phyloP scores from a whole-genome alignment of 1,140 invertebrate genomes.

The Globodera ellingtonae region DNA sequence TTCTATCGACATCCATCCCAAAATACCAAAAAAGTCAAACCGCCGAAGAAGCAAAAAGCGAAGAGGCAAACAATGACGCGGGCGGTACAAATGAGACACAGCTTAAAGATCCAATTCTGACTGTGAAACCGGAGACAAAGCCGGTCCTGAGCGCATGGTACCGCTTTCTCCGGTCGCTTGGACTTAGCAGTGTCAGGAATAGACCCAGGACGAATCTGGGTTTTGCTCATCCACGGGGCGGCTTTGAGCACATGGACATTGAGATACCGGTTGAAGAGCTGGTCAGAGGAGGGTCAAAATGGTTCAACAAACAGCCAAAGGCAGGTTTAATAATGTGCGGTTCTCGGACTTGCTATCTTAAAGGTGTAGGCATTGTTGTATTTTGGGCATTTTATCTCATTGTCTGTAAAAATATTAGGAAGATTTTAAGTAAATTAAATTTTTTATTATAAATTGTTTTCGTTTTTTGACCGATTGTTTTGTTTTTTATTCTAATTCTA shows the following conservation, averaged over 20 bases:
- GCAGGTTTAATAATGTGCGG: slow-evolving; percentile 3
- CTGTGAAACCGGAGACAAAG: not conserved
- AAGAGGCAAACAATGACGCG: not conserved
- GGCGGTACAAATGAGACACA: not conserved
- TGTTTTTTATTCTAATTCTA: slow-evolving; percentile 20
- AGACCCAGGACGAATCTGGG: slow-evolving; percentile 27
- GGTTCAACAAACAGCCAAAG: slow-evolving; percentile 40
- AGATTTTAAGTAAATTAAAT: too few species aligned
- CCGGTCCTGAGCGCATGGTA: not conserved
- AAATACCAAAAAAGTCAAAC: not conserved
- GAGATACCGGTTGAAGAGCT: slow-evolving; percentile 38
- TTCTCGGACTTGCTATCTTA: too few species aligned
- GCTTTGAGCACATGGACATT: slow-evolving; percentile 31
- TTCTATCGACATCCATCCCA: not conserved
- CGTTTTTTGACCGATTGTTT: too few species aligned
- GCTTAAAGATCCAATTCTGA: not conserved
- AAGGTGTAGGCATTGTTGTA: too few species aligned
- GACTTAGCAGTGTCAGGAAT: not conserved
- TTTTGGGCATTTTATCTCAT: too few species aligned
- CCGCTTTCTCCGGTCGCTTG: not conserved
- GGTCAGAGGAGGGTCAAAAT: slow-evolving; percentile 20
- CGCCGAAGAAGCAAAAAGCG: not conserved
- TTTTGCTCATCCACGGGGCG: slow-evolving; percentile 24
- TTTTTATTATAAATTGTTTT: too few species aligned
- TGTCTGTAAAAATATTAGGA: too few species aligned